Evolutionary conservation across 2,888 invertebrate genomes (phyloP), one percentile per base, ranked within the genome.

Genomic region (Seladonia tumulorum): DNA sequence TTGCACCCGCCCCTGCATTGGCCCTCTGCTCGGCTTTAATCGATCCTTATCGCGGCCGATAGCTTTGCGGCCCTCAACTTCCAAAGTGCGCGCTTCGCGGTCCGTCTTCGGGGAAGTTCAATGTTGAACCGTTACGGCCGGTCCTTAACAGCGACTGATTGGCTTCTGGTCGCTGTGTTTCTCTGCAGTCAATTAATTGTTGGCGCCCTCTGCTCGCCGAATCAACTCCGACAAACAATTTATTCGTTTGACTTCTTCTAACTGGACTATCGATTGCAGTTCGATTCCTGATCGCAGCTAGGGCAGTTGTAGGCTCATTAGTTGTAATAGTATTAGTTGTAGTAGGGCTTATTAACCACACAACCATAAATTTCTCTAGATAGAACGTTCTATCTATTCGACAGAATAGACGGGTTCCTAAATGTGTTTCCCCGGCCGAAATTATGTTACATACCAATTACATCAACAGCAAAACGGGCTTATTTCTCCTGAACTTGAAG

Each of bases 121-220:
- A 16, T 8, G 35, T 10, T 5, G 68, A 68, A 18, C 29, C 35
- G n/a, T 35, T 35, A 18, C 66, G 14, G 22, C 22, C 22, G 22
- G 1, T 3, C 68, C 22, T 39, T 68, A 68, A 68, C 39, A 68
- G 68, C 68, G 68, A 68, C 68, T 68, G 68, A 68, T 68, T 68
- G 39, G 68, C 39, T n/a, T 5, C 35, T 39, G 22, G 22, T 10
- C 0, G n/a, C 22, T 10, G 4, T 68, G 39, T 39, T 68, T 39
- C 68, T 22, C 8, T 22, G 22, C 35, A 68, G 68, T 42, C 39
- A 12, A 68, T 42, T 39, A 68, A 68, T 39, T 16, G 39, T 35
- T 18, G 66, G 16, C 16, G 7, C 5, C 57, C 7, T 8, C n/a
- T 18, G 63, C 0, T 14, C 25, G 5, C 60, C 14, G 5, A 14